A percentile compares a stretch with the other conserved stretches of the same genome.
Conservation (phyloP, 2,113 vertebrate species). For the Eptesicus fuscus region DNA sequence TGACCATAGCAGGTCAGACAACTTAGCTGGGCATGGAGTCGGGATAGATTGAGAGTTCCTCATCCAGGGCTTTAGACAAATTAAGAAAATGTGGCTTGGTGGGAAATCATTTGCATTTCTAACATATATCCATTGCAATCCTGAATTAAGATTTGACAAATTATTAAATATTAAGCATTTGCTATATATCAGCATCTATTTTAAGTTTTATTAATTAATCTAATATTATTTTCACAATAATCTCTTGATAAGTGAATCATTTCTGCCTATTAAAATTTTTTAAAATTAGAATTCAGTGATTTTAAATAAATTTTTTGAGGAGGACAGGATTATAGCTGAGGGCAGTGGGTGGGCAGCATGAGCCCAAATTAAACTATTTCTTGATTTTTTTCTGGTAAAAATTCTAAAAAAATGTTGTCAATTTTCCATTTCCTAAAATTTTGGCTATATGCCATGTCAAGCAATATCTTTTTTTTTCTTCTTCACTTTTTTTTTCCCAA, state of each 20-base stretch:
- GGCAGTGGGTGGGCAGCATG: accelerated
- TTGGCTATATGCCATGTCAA: background rate
- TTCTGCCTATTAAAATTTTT: background rate
- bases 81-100: background rate
- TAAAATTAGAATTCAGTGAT: background rate
- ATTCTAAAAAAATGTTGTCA: background rate
- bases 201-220: background rate
- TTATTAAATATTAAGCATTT: background rate
- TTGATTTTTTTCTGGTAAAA: background rate
- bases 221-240: background rate
- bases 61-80: background rate
- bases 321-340: background rate
- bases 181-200: background rate
- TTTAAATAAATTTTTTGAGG: background rate
- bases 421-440: background rate
- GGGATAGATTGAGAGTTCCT: accelerated
- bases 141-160: background rate
- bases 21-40: background rate
- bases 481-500: background rate
- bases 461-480: background rate
- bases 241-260: background rate
- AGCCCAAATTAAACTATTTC: background rate
- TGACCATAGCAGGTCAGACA: background rate
- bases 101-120: background rate
- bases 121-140: background rate